phyloP scores from a whole-genome alignment of 2,797 vertebrate species.

The Xenentodon cancila region DNA sequence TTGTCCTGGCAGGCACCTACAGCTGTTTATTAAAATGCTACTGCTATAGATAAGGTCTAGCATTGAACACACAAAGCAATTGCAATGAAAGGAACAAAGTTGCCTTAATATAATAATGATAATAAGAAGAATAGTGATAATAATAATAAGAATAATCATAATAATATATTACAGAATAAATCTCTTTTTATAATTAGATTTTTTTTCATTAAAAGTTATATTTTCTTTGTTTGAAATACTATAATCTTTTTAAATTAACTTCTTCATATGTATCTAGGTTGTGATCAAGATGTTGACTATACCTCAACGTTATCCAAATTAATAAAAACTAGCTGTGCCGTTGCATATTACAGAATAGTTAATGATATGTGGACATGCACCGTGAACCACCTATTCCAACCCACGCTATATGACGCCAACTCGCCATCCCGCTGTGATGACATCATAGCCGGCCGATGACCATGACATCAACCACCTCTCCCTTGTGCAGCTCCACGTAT shows the following conservation, averaged over 20 bases:
- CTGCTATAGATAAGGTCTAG: conserved; percentile 98
- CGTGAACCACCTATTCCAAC: conserved; percentile 88
- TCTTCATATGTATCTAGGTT: conserved; percentile 84
- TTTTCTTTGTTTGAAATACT: conserved; percentile 98
- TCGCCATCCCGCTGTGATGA: conserved; percentile 68
- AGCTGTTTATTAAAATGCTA: conserved; percentile 99
- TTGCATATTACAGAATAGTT: conserved; percentile 99
- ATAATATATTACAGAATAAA: conserved; percentile 99
- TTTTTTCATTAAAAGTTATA: conserved; percentile 96
- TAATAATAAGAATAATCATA: conserved; percentile 86
- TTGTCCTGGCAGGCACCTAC: conserved; percentile 97
- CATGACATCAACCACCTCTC: conserved; percentile 99
- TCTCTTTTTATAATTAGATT: conserved; percentile 93
- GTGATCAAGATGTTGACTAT: conserved; percentile 99
- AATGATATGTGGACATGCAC: conserved; percentile 99
- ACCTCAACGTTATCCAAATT: conserved; percentile 99
- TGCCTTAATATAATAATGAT: conserved; percentile 91
- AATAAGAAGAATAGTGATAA: conserved; percentile 86
- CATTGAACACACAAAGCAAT: conserved; percentile 99
- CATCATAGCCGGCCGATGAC: conserved; percentile 99
- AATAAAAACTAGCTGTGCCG: conserved; percentile 99
- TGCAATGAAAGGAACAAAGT: conserved; percentile 99
- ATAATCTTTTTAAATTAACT: conserved; percentile 83
- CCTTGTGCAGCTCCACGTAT: conserved; percentile 99
- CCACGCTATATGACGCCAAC: conserved; percentile 71